Base-by-base conservation (phyloP, 2,113 vertebrate species). In the Sula dactylatra region DNA sequence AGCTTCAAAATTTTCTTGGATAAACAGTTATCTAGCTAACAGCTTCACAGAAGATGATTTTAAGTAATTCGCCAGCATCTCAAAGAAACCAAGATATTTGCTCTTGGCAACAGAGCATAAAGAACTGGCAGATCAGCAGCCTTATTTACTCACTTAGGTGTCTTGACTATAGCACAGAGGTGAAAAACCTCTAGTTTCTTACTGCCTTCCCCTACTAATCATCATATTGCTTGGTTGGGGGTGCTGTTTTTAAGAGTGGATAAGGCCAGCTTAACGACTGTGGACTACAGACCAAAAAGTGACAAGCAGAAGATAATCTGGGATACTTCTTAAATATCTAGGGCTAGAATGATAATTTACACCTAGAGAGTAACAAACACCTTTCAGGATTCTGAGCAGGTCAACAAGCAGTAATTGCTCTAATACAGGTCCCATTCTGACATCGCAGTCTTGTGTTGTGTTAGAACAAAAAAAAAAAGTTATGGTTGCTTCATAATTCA, bases 381-480 rank as follows among this genome's bases (percentile, higher is more conserved):
- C 5, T 38, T 73, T 64, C 65, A 78, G n/a, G 40, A 83, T 24
- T 24, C 14, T 26, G 78, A 61, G 34, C 16, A 88, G 19, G 45
- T n/a, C 69, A 86, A 49, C 8, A 52, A 44, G 26, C 32, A 81
- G 24, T 21, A 83, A 86, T 42, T 88, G 25, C 36, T 26, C 29
- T 6, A 16, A 10, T 13, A 80, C 77, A 25, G 9, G 4, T 5
- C 10, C 27, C 18, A 42, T 40, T 70, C 44, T 52, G 29, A 66
- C 32, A 16, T n/a, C 2, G 2, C 29, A 61, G 29, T 7, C 27
- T 26, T 17, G 21, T 11, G 8, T 26, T 55, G 27, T 0, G 1
- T 56, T 91, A 45, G 52, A 80, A 59, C 31, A 80, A 69, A 65
- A n/a, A 82, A 8, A 18, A 89, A 69, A 50, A 65, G 36, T 31